Conservation (phyloP, 2,797 vertebrate species). For the Cyclopterus lumpus region DNA sequence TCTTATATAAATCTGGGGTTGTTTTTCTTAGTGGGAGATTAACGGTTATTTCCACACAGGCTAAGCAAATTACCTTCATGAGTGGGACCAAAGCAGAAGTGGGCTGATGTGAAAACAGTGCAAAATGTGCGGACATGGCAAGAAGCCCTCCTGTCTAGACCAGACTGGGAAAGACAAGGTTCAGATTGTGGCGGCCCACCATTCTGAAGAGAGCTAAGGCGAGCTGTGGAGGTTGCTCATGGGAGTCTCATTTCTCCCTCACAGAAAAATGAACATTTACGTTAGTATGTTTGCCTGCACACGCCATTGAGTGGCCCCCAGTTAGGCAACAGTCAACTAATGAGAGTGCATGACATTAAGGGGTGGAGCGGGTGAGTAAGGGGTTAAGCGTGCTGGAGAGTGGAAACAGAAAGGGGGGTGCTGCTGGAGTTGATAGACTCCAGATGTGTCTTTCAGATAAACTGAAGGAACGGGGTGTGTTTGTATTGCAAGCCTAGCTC, state of each 20-base stretch:
- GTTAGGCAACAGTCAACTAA: slow-evolving; percentile 71
- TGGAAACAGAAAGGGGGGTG: slow-evolving; percentile 81
- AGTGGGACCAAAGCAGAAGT: slow-evolving; percentile 66
- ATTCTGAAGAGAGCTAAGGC: slow-evolving; percentile 24
- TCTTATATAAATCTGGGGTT: slow-evolving; percentile 69
- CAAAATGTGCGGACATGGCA: slow-evolving; percentile 50
- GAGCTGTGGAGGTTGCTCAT: slow-evolving; percentile 47
- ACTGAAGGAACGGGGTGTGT: slow-evolving; percentile 87
- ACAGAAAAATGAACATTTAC: slow-evolving; percentile 57
- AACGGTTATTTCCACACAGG: slow-evolving; percentile 76
- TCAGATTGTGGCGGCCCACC: slow-evolving; percentile 53
- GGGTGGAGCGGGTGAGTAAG: slow-evolving; percentile 82
- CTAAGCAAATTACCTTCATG: slow-evolving; percentile 70
- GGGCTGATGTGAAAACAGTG: slow-evolving; percentile 55
- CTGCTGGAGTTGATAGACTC: slow-evolving; percentile 87
- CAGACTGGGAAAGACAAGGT: slow-evolving; percentile 45
- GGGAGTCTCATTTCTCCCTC: slow-evolving; percentile 37
- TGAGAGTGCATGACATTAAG: slow-evolving; percentile 75
- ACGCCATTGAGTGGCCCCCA: slow-evolving; percentile 58
- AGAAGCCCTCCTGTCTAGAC: slow-evolving; percentile 64
- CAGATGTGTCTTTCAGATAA: slow-evolving; percentile 91
- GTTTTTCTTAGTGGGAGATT: slow-evolving; percentile 73
- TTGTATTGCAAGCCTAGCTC: slow-evolving; percentile 84
- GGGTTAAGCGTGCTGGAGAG: slow-evolving; percentile 85
- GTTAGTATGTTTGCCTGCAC: slow-evolving; percentile 61